Base-by-base conservation (phyloP, 35 echinoderm and acorn worm species). In the Patiria miniata region DNA sequence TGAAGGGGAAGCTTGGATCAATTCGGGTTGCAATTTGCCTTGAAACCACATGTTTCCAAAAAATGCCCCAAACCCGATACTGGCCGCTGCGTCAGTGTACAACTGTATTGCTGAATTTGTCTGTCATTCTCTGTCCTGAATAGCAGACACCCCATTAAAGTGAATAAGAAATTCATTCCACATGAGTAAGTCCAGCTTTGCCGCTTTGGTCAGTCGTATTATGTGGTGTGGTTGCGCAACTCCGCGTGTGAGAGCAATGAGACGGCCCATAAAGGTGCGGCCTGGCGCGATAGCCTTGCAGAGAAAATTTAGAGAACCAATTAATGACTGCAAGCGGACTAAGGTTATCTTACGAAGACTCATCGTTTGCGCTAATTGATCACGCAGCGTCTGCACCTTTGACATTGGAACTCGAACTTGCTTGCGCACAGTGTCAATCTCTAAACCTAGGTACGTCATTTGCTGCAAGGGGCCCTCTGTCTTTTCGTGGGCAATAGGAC, bases 251-350 rank as follows among this genome's bases (percentile, higher is more conserved):
- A 92, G 22, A 42, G 86, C 83, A 37, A 92, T 81, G 8, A 92
- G 51, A 2, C 90, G 47, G 23, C 83, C 18, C 15, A 92, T n/a
- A 51, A 91, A 89, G 0, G 89, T 81, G 5, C 89, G 61, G 14
- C 89, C 81, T 36, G 89, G 81, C 14, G 81, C 33, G 26, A 87
- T 40, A 2, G 90, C 90, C 37, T 57, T 81, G 40, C 90, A 92
- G 14, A 92, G 30, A 52, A 92, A 87, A 77, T 80, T 86, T 5
- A 87, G 40, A 14, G 42, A 65, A 2, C 84, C 90, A 23, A 92
- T 77, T 73, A 92, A 65, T 1, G 65, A 85, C 50, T 92, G 90
- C 37, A 92, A 36, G 2, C 81, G 36, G 36, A 77, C 50, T 40
- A 92, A 57, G 3, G 84, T 68, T 0, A 92, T 12, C 52, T 87